A percentile compares a stretch with the other conserved stretches of the same genome.
These are phyloP conservation scores for Chromis chromis DNA, from an alignment of 2,797 vertebrate genomes.

Conservation along the genomic window DNA sequence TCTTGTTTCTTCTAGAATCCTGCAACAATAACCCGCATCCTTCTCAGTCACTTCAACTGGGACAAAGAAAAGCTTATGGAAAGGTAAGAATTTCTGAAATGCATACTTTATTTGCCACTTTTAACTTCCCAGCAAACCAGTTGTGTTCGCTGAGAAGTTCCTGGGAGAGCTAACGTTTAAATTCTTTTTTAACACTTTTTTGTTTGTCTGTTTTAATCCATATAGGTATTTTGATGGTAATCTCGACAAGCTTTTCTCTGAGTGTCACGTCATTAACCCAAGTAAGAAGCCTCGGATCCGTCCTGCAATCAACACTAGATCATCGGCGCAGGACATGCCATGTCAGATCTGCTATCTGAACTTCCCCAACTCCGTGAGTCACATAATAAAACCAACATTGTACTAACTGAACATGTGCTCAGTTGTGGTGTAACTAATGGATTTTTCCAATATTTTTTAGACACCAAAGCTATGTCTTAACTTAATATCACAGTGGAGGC, in stretches of 20 bases:
- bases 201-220: constrained; percentile 33
- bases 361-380: constrained; percentile 98
- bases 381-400: not conserved
- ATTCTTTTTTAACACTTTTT: not conserved
- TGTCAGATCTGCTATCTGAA: constrained; percentile 99
- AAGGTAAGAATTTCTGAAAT: constrained; percentile 85
- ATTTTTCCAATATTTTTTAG: not conserved
- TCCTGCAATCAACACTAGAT: constrained; percentile 96
- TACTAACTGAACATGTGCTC: not conserved
- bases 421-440: not conserved
- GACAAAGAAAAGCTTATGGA: constrained; percentile 99
- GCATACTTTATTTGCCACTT: not conserved
- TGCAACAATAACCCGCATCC: constrained; percentile 98
- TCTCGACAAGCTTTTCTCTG: constrained; percentile 99
- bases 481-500: not conserved
- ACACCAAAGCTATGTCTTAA: not conserved
- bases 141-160: not conserved
- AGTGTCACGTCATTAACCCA: constrained; percentile 99
- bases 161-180: not conserved
- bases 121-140: not conserved
- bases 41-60: constrained; percentile 99
- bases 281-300: constrained; percentile 98
- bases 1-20: constrained; percentile 89
- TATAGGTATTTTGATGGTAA: constrained; percentile 99
- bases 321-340: constrained; percentile 98